Evolutionary conservation across 2,888 invertebrate species (phyloP).

Genomic region (Clistopyga incitator): DNA sequence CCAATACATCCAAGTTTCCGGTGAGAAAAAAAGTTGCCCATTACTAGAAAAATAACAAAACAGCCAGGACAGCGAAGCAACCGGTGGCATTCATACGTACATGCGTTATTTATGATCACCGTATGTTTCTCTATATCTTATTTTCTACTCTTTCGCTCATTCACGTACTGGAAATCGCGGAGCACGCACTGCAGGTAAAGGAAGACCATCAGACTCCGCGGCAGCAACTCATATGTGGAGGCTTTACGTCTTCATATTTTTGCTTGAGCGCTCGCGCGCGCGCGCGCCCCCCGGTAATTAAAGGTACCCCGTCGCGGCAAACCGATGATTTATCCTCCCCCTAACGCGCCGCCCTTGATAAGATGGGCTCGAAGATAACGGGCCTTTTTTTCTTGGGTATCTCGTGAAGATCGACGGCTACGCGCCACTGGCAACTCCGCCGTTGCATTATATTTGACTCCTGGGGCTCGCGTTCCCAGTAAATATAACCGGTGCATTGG

Average conservation of each 20-base stretch:
- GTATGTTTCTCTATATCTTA: constrained; percentile 71
- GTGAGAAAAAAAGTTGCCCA: constrained; percentile 4
- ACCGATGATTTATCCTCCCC: constrained; percentile 78
- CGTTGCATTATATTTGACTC: constrained; percentile 64
- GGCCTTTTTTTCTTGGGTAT: constrained; percentile 59
- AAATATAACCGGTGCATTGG: constrained; percentile 35
- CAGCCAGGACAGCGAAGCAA: constrained; percentile 61
- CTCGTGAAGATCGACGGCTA: constrained; percentile 65
- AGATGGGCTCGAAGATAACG: constrained; percentile 75
- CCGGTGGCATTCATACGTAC: constrained; percentile 79
- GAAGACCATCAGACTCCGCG: constrained; percentile 71
- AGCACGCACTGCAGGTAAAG: constrained; percentile 68
- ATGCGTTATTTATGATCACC: constrained; percentile 79
- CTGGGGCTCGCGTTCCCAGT: constrained; percentile 39
- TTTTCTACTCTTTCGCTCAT: constrained; percentile 42
- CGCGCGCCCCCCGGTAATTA: constrained; percentile 76
- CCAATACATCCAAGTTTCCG: constrained; percentile 7
- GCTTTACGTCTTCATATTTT: constrained; percentile 82
- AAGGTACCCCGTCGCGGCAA: constrained; percentile 78
- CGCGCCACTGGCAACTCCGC: constrained; percentile 56
- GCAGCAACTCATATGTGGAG: constrained; percentile 72
- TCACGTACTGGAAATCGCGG: constrained; percentile 39
- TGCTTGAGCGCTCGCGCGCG: constrained; percentile 68
- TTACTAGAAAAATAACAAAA: constrained; percentile 11
- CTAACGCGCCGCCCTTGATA: constrained; percentile 75